Evolutionary conservation across 2,113 vertebrate genomes (phyloP), one percentile per base, ranked within the genome.

Genomic region (Cathartes aura): DNA sequence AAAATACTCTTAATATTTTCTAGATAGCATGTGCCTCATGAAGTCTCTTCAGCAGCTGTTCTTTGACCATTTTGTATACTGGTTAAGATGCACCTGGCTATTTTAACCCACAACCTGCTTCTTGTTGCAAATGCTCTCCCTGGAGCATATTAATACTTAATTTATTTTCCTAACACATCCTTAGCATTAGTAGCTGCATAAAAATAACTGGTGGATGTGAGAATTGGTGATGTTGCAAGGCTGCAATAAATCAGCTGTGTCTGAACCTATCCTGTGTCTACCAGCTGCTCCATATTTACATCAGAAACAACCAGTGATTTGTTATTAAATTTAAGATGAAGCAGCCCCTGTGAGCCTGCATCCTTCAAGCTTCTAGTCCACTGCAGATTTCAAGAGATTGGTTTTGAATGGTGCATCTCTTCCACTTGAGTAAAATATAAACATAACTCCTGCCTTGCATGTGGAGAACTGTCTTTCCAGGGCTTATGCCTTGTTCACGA

Each of bases 11-110:
- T 42, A 68, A 22, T 85, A 42, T 82, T 96, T 79, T 85, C 84
- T 93, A 62, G 87, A n/a, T 38, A 72, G 63, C 11, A 5, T 34
- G 18, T 67, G 85, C 45, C 45, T 92, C 68, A 0, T 2, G 62
- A 32, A 32, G 75, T 36, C 20, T 70, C 64, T 81, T 20, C 63
- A 90, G 90, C 95, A 96, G 79, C 86, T 96, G 86, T 53, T 92
- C 64, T 63, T 68, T 76, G 78, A 42, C 89, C 45, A n/a, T 62
- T 93, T 5, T 67, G 66, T 82, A 15, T 27, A 9, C 34, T 52
- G 84, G 53, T 45, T 19, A 63, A 71, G 64, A 53, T 50, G 62
- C 89, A 85, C 70, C 4, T 8, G 91, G 53, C 81, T 97, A 6
- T 85, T 89, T 94, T 91, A 89, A 75, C 81, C 62, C 53, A 38